These are phyloP conservation scores for Macroteleia sp. DNA, from an alignment of 2,888 invertebrate species.

Conservation along the genomic window DNA sequence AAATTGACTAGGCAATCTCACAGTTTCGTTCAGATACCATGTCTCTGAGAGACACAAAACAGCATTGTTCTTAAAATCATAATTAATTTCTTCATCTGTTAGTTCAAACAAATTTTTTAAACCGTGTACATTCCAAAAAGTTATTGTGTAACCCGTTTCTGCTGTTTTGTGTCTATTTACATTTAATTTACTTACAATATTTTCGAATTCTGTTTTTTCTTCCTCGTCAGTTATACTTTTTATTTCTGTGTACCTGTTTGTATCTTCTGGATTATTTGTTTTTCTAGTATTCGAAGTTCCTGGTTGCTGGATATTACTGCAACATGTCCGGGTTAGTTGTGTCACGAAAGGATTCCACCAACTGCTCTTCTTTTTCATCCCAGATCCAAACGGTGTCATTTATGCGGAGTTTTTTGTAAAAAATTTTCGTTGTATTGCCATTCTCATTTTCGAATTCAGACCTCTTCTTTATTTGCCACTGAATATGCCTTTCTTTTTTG, in stretches of 20 bases:
- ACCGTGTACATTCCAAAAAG: slow-evolving; percentile 11
- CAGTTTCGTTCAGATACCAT: neutral
- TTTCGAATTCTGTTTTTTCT: neutral
- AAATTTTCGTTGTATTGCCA: neutral
- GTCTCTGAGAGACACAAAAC: slow-evolving; percentile 1
- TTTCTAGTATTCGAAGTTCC: no score
- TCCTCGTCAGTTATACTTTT: no score
- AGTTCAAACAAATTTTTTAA: slow-evolving; percentile 1
- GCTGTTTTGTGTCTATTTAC: neutral
- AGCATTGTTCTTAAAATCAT: neutral
- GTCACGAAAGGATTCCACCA: neutral
- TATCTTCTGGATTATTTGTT: no score
- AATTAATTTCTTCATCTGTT: neutral
- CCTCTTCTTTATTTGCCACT: neutral
- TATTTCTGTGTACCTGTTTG: no score
- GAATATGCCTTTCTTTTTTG: neutral
- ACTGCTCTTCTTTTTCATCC: neutral
- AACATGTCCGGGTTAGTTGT: no score
- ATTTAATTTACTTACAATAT: neutral
- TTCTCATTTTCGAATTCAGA: neutral
- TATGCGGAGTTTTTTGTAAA: neutral
- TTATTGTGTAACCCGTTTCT: neutral
- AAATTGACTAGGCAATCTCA: neutral
- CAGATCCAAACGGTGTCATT: neutral
- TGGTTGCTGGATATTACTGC: no score